Evolutionary conservation across 2,888 invertebrate species (phyloP).

Genomic region (Horisme vitalbata): DNA sequence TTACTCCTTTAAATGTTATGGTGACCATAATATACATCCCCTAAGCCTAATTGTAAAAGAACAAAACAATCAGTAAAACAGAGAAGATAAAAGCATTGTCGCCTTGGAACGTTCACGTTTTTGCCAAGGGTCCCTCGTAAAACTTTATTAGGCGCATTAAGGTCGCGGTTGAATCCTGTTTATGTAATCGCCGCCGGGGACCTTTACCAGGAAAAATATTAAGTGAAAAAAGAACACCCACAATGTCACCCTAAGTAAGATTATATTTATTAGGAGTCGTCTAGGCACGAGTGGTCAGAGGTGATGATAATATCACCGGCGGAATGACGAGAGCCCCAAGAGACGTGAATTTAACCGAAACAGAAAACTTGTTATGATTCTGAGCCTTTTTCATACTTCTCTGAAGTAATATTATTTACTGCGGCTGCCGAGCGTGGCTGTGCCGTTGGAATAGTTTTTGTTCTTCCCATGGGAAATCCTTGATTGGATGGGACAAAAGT

Average conservation of each 20-base stretch:
- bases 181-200: conserved; percentile 81
- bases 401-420: conserved; percentile 24
- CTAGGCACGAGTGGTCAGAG: conserved; percentile 46
- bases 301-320: conserved; percentile 42
- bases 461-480: conserved; percentile 20
- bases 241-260: conserved; percentile 69
- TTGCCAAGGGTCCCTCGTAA: conserved; percentile 79
- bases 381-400: conserved; percentile 16
- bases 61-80: conserved; percentile 77
- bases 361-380: conserved; percentile 33
- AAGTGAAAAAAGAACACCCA: conserved; percentile 79
- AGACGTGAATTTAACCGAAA: conserved; percentile 29
- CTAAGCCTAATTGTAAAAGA: conserved; percentile 67
- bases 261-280: conserved; percentile 63
- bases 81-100: conserved; percentile 81
- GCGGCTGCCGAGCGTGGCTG: conserved; percentile 15
- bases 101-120: conserved; percentile 78
- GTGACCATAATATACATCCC: conserved; percentile 36
- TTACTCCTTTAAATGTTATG: conserved; percentile 26
- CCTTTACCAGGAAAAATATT: conserved; percentile 79
- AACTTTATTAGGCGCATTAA: conserved; percentile 82
- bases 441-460: conserved; percentile 19
- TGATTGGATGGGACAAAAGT: conserved; percentile 25
- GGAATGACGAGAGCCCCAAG: conserved; percentile 42
- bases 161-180: conserved; percentile 82